These are phyloP conservation scores for Pseudopipra pipra DNA, from an alignment of 2,113 vertebrate genomes.

Conservation along the genomic window DNA sequence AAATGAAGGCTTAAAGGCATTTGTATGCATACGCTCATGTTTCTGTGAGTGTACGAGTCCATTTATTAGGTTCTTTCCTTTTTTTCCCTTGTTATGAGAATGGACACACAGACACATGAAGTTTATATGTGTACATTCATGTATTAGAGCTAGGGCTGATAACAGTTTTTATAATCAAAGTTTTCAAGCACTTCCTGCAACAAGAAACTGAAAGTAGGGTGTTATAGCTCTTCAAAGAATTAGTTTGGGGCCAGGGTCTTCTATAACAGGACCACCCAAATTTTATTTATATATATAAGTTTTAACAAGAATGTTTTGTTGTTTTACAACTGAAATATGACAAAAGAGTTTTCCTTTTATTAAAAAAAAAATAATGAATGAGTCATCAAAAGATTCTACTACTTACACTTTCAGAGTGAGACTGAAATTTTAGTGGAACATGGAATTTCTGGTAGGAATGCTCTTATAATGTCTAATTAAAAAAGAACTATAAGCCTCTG, in stretches of 20 bases:
- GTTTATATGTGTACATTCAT: background rate
- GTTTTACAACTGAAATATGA: background rate
- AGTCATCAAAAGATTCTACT: background rate
- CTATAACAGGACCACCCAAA: background rate
- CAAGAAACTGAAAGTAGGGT: background rate
- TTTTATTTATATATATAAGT: background rate
- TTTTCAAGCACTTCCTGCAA: background rate
- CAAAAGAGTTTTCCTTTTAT: background rate
- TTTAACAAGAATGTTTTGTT: background rate
- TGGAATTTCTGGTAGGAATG: background rate
- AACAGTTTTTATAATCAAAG: background rate
- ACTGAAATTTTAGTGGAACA: background rate
- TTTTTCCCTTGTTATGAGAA: fast-evolving
- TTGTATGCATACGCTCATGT: background rate
- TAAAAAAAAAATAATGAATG: background rate
- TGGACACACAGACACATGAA: background rate
- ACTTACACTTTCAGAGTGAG: background rate
- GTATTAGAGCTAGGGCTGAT: background rate
- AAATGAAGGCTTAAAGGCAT: background rate
- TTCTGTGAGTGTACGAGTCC: background rate
- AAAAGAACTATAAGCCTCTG: background rate
- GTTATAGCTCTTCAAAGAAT: background rate
- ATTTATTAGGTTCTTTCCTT: background rate
- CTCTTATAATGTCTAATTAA: background rate
- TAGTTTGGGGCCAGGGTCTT: background rate